These are phyloP conservation scores for Drosophila trichaetosa DNA, from an alignment of 2,888 invertebrate species.

Conservation along the genomic window DNA sequence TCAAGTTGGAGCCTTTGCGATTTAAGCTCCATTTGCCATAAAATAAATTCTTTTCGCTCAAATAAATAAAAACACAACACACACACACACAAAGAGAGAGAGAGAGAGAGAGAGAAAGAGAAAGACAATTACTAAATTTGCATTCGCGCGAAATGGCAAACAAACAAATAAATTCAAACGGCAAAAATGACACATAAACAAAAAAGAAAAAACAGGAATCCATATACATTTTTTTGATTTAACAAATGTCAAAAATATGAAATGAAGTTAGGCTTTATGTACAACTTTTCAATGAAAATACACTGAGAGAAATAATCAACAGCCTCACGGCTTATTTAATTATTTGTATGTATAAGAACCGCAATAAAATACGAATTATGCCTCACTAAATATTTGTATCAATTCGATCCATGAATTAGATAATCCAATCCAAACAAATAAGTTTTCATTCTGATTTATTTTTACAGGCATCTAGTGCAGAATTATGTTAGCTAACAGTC, in stretches of 20 bases:
- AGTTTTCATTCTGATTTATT: background rate
- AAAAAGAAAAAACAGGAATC: conserved; percentile 37
- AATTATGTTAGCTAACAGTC: background rate
- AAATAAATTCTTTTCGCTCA: conserved; percentile 64
- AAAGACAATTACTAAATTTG: conserved; percentile 75
- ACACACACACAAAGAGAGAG: conserved; percentile 6
- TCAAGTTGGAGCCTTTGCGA: conserved; percentile 45
- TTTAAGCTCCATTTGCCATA: conserved; percentile 60
- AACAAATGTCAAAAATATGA: conserved; percentile 74
- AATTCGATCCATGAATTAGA: background rate
- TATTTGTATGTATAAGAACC: background rate
- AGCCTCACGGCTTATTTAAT: background rate
- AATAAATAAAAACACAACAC: conserved; percentile 57
- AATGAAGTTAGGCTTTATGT: conserved; percentile 63
- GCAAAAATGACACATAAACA: conserved; percentile 70
- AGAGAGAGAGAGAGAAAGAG: conserved; percentile 12
- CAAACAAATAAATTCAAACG: conserved; percentile 79
- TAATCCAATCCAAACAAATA: background rate
- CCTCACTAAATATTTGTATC: background rate
- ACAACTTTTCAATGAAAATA: conserved; percentile 53
- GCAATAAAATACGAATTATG: background rate
- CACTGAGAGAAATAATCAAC: conserved; percentile 46
- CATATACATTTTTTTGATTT: conserved; percentile 76
- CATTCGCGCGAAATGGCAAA: conserved; percentile 71
- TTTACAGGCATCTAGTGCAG: background rate